Evolutionary conservation across 2,113 vertebrate genomes (phyloP), one percentile per base, ranked within the genome.

Genomic region (Taxidea taxus): DNA sequence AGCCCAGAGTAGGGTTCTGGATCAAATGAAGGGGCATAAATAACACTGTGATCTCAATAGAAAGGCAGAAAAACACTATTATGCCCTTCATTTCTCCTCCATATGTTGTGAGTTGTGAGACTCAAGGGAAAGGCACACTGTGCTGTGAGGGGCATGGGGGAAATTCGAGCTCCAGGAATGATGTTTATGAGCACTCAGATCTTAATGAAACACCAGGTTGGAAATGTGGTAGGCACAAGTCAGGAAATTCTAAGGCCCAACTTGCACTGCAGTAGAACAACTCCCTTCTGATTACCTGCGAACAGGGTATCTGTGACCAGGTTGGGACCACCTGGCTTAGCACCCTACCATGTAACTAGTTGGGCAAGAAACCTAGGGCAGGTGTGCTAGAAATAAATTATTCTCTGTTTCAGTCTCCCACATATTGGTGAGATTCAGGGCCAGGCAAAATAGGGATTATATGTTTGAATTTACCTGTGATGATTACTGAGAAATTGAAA

Each of bases 401-500:
- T 58, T 82, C 25, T 82, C 51, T 83, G 62, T 15, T 27, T 77
- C 11, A 90, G n/a, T 89, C 39, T 91, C 9, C 29, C 56, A 95
- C 39, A 58, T 95, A 34, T 72, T 87, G 49, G n/a, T 62, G 34
- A 97, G 29, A 85, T 80, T 92, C 56, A 96, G 66, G 51, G 2
- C 20, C 66, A 87, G 81, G 74, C 56, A 96, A 85, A 82, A 42
- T 90, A 89, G 64, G 42, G 49, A 83, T 78, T 95, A 85, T 75
- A 68, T 44, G 49, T 77, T 94, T 86, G 86, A 92, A 74, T 93
- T 95, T 96, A 20, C n/a, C 58, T 75, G 7, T 64, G 72, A 54
- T 78, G 74, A 5, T 93, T 93, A 86, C 29, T 66, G 51, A 62
- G 12, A 82, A 93, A 95, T 91, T 31, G 95, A 95, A 97, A 91